A percentile compares a stretch with the other conserved stretches of the same genome.
Evolutionary conservation across 2,888 invertebrate genomes (phyloP).

Genomic region (Lochmaea capreae): DNA sequence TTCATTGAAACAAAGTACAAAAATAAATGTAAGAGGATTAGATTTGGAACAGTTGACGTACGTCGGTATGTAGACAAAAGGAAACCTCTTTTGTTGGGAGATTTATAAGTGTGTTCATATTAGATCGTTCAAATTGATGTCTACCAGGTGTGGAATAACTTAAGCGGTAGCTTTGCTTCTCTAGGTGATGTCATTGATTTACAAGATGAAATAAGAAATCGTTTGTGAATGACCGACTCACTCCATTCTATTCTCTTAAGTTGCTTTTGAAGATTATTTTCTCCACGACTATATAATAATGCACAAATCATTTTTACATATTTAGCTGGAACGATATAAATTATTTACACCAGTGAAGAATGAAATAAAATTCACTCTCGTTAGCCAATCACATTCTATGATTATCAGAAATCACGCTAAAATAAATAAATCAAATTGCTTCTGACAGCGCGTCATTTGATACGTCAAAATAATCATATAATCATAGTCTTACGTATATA

Average conservation of each 20-base stretch:
- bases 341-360: no score
- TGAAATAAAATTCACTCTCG: no score
- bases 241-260: not conserved
- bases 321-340: no score
- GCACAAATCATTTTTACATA: no score
- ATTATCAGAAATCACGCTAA: no score
- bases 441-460: no score
- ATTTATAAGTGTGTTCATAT: slow-evolving; percentile 27
- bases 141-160: slow-evolving; percentile 28
- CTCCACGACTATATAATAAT: no score
- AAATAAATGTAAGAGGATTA: slow-evolving; percentile 45
- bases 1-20: slow-evolving; percentile 60
- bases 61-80: slow-evolving; percentile 38
- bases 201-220: not conserved
- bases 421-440: no score
- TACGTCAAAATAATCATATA: no score
- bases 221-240: not conserved
- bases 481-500: no score
- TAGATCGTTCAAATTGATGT: slow-evolving; percentile 30
- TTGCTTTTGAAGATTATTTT: no score
- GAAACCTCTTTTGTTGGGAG: slow-evolving; percentile 28
- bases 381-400: no score
- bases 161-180: slow-evolving; percentile 1
- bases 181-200: slow-evolving; percentile 2
- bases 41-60: slow-evolving; percentile 31